Conservation (phyloP, 2,113 vertebrate genomes). For the Rutilus rutilus region DNA sequence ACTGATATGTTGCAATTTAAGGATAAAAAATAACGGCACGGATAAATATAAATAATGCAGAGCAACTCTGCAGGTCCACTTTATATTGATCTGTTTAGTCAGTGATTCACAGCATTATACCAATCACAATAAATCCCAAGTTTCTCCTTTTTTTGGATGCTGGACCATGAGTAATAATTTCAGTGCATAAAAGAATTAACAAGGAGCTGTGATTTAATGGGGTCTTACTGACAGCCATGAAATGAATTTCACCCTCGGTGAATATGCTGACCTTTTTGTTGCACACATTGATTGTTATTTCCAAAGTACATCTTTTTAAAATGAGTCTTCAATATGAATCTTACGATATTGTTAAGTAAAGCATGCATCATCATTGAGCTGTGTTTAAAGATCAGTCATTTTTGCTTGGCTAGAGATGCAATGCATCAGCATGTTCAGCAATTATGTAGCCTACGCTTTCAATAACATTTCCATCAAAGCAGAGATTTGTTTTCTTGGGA, state of each 20-base stretch:
- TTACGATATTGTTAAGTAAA: slow-evolving; percentile 17
- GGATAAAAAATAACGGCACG: background rate
- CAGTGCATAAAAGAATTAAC: slow-evolving; percentile 63
- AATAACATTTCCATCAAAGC: slow-evolving; percentile 25
- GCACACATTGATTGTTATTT: slow-evolving; percentile 66
- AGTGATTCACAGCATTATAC: slow-evolving; percentile 47
- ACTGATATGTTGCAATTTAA: slow-evolving; percentile 11
- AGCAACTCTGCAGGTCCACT: slow-evolving; percentile 59
- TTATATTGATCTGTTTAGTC: slow-evolving; percentile 72
- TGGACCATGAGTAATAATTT: slow-evolving; percentile 38
- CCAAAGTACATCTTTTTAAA: slow-evolving; percentile 67
- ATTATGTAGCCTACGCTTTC: background rate
- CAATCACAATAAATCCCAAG: slow-evolving; percentile 14
- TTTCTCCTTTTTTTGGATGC: slow-evolving; percentile 20
- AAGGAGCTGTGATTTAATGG: slow-evolving; percentile 52
- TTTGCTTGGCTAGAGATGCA: slow-evolving; percentile 1
- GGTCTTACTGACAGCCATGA: slow-evolving; percentile 31
- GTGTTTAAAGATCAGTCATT: background rate
- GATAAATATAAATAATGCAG: slow-evolving; percentile 60
- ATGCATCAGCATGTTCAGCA: slow-evolving; percentile 25
- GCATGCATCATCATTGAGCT: slow-evolving; percentile 21
- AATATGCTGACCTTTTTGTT: slow-evolving; percentile 71
- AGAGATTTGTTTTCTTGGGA: background rate
- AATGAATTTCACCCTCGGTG: slow-evolving; percentile 67
- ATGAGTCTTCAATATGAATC: slow-evolving; percentile 5